Evolutionary conservation across 2,888 invertebrate species (phyloP).

Genomic region (Matsumyia berberina): DNA sequence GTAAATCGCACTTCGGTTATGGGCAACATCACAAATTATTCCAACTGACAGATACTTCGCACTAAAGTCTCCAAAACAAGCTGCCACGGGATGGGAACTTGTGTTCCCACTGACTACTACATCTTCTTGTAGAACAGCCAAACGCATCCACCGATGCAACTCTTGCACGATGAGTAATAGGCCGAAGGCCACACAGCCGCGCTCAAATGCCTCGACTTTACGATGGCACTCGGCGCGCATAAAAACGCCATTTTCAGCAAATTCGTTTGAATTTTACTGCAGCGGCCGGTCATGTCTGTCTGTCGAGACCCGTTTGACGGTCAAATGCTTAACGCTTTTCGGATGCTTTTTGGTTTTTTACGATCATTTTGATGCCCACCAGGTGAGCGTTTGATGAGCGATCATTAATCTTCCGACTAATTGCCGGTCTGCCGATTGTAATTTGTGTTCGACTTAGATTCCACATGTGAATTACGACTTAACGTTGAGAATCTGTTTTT

Average conservation of each 20-base stretch:
- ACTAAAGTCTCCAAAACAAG: conserved; percentile 25
- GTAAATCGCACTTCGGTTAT: not conserved
- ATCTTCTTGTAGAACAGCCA: not conserved
- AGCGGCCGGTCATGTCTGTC: conserved; percentile 5
- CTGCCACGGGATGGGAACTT: not conserved
- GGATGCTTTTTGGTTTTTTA: conserved; percentile 11
- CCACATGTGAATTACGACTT: not conserved
- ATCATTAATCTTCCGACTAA: conserved; percentile 70
- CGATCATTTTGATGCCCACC: conserved; percentile 40
- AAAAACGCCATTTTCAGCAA: conserved; percentile 36
- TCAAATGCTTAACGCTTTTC: not conserved
- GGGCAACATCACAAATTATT: conserved; percentile 1
- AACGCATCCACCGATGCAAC: not conserved
- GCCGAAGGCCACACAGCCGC: conserved; percentile 15
- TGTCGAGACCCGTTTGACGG: not conserved
- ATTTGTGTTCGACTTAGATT: conserved; percentile 13
- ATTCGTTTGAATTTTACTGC: conserved; percentile 33
- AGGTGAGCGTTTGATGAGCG: conserved; percentile 38
- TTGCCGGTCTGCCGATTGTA: conserved; percentile 36
- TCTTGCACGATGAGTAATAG: conserved; percentile 30
- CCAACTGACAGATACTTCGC: conserved; percentile 13
- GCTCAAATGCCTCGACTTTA: conserved; percentile 33
- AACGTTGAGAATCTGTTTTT: not conserved
- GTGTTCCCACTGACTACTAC: not conserved
- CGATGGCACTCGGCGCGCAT: conserved; percentile 34